Evolutionary conservation across 2,888 invertebrate species (phyloP), one percentile per base, ranked within the genome.

Genomic region (Formica aserva): DNA sequence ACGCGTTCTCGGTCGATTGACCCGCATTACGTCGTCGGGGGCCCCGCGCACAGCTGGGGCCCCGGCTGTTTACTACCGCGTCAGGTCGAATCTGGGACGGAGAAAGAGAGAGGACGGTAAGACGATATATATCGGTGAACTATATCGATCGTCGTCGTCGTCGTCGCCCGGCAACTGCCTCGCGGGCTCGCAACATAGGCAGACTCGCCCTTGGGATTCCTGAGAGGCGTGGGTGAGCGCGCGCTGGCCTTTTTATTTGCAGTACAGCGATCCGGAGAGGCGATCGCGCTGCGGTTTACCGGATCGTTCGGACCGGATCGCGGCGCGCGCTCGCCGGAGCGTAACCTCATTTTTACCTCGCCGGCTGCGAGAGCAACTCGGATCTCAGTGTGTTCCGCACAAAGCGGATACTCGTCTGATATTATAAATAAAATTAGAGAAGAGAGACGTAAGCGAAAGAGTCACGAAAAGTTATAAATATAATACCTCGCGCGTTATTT

Each of bases 201-300:
- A 57, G 82, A 81, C 71, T 85, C 88, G 91, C 91, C 91, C 91
- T 91, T 92, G 90, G 86, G 85, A 91, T 92, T 90, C 90, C 91
- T 87, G 75, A 67, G 89, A 87, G 85, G 89, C 92, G 92, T 92
- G 91, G 92, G 91, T 92, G 91, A 86, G 89, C 85, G 80, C 75
- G 60, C 75, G 60, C 60, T 45, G 38, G 86, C 87, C 84, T 86
- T 86, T 84, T 86, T 89, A 85, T 85, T 85, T 55, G 62, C 78
- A 52, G 57, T 77, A 65, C 41, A 38, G 26, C 77, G 76, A 86
- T 86, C 85, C 32, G 66, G 74, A 71, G 60, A 29, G 72, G 63
- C 81, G 80, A 80, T 85, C 77, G 82, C 77, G 82, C n/a, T 48
- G 67, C 69, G 80, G 62, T 83, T 85, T 77, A 77, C 77, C 77